Conservation (phyloP, 2,888 invertebrate genomes). For the Laothoe populi region DNA sequence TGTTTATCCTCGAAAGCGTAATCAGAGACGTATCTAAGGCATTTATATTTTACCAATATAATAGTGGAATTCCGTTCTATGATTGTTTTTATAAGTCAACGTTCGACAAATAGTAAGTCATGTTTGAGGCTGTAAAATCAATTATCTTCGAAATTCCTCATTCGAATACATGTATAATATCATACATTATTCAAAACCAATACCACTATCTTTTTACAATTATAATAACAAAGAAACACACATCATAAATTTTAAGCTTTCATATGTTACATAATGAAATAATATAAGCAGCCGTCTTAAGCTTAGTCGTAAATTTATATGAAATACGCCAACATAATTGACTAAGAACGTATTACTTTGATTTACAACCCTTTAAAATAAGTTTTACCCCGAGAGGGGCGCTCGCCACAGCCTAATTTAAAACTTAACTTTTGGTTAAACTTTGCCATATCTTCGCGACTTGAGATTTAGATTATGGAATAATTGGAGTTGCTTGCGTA, state of each 20-base stretch:
- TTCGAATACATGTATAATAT: neutral
- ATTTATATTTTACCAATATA: no score
- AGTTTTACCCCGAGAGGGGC: constrained; percentile 58
- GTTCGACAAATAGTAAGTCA: no score
- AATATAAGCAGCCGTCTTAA: constrained; percentile 32
- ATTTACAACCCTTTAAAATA: constrained; percentile 75
- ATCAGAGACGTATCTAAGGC: no score
- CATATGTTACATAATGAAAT: constrained; percentile 16
- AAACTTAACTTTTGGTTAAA: constrained; percentile 74
- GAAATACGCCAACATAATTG: constrained; percentile 60
- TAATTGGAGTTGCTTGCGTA: constrained; percentile 58
- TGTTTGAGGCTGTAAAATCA: no score
- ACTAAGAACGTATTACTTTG: constrained; percentile 72
- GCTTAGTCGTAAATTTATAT: constrained; percentile 41
- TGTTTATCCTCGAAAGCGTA: no score
- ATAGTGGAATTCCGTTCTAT: no score
- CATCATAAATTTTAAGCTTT: constrained; percentile 1
- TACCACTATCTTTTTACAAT: neutral
- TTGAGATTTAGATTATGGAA: constrained; percentile 65
- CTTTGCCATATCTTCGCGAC: constrained; percentile 67
- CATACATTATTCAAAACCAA: neutral
- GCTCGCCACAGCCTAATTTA: constrained; percentile 66
- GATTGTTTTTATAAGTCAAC: no score
- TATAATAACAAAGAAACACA: neutral
- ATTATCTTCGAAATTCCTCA: no score